phyloP scores from a whole-genome alignment of 2,888 invertebrate species.

The Poecilus cupreus region DNA sequence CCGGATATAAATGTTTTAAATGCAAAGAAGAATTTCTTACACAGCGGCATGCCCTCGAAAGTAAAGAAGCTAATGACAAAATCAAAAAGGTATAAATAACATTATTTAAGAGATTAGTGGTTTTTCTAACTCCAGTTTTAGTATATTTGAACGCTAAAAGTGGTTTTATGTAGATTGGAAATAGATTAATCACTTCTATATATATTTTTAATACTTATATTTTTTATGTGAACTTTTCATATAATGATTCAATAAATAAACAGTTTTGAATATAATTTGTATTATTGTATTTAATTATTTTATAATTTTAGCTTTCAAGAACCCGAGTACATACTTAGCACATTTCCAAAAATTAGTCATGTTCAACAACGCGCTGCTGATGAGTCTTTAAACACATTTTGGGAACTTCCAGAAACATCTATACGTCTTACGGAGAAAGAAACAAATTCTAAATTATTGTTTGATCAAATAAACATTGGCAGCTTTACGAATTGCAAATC shows the following conservation, averaged over 20 bases:
- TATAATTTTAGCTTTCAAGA: slow-evolving; percentile 68
- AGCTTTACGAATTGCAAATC: slow-evolving; percentile 52
- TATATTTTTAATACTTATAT: slow-evolving; percentile 3
- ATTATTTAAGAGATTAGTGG: no score
- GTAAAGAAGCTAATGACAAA: slow-evolving; percentile 76
- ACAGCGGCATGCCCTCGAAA: slow-evolving; percentile 82
- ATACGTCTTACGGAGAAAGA: slow-evolving; percentile 62
- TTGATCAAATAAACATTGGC: slow-evolving; percentile 58
- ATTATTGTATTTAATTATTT: slow-evolving; percentile 53
- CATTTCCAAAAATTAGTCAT: slow-evolving; percentile 81
- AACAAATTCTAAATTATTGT: neutral
- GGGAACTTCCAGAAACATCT: slow-evolving; percentile 68
- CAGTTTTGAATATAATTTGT: neutral
- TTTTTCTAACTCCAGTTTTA: no score
- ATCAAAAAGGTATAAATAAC: slow-evolving; percentile 67
- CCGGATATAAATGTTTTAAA: slow-evolving; percentile 76
- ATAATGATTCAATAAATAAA: neutral
- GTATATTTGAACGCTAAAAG: no score
- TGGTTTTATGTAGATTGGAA: no score
- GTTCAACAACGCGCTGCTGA: slow-evolving; percentile 74
- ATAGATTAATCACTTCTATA: no score
- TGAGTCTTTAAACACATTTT: slow-evolving; percentile 64
- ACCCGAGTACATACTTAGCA: slow-evolving; percentile 68
- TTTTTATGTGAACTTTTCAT: slow-evolving; percentile 1
- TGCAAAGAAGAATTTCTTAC: slow-evolving; percentile 82